phyloP scores from a whole-genome alignment of 1,140 invertebrate species.

The Drosophila ficusphila region DNA sequence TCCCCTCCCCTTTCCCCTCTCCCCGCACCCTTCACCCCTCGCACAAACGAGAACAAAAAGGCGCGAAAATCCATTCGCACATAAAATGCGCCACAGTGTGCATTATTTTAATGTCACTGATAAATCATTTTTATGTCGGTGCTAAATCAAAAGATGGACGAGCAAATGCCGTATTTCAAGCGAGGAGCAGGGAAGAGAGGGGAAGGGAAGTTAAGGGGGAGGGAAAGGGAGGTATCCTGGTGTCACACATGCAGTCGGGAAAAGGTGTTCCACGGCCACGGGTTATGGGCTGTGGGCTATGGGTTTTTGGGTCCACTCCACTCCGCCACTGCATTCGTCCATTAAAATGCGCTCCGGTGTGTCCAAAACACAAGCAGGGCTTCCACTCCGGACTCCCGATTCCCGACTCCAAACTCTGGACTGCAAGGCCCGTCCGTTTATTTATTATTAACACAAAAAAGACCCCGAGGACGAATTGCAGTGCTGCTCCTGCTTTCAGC shows the following conservation, averaged over 20 bases:
- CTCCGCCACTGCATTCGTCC: conserved; percentile 68
- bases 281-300: conserved; percentile 4
- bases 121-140: conserved; percentile 85
- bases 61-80: conserved; percentile 84
- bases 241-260: conserved; percentile 60
- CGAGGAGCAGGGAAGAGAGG: conserved; percentile 3
- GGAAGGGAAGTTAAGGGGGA: too few relatives aligned
- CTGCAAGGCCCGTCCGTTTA: conserved; percentile 69
- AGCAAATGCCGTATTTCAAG: conserved; percentile 82
- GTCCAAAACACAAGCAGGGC: conserved; percentile 73
- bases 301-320: conserved; percentile 16
- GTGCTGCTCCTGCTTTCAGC: conserved; percentile 5
- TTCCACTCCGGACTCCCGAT: conserved; percentile 1
- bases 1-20: neutral
- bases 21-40: neutral
- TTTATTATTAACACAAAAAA: conserved; percentile 83
- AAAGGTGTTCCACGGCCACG: conserved; percentile 35
- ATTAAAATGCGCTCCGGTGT: conserved; percentile 79
- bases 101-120: conserved; percentile 85
- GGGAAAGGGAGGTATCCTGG: conserved; percentile 8
- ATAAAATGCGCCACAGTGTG: conserved; percentile 84
- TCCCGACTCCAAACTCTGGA: neutral
- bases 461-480: conserved; percentile 79
- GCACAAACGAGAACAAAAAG: conserved; percentile 68
- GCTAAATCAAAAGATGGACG: conserved; percentile 84